These are phyloP conservation scores for Pyxicephalus adspersus DNA, from an alignment of 2,113 vertebrate genomes.

Conservation along the genomic window DNA sequence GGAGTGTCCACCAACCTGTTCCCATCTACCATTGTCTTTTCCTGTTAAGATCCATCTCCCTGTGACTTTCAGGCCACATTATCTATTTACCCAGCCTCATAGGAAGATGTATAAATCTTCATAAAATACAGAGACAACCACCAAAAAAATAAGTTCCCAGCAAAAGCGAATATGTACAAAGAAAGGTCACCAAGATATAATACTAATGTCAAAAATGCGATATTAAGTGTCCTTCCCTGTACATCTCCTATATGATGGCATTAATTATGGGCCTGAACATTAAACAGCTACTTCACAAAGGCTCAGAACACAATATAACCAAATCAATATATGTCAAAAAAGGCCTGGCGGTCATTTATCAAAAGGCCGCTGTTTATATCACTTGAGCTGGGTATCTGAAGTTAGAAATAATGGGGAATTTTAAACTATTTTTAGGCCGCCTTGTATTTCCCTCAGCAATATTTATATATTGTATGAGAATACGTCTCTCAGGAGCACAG, in stretches of 20 bases:
- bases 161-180: not conserved
- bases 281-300: slow-evolving; percentile 42
- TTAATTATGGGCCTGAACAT: slow-evolving; percentile 46
- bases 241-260: slow-evolving; percentile 18
- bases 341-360: slow-evolving; percentile 28
- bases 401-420: slow-evolving; percentile 38
- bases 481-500: too few relatives aligned
- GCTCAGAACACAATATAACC: slow-evolving; percentile 44
- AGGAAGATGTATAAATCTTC: too few relatives aligned
- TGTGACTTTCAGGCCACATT: too few relatives aligned
- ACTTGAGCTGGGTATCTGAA: not conserved
- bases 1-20: too few relatives aligned
- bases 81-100: too few relatives aligned
- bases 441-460: slow-evolving; percentile 1
- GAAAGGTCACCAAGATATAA: slow-evolving; percentile 23
- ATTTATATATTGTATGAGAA: too few relatives aligned
- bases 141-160: not conserved
- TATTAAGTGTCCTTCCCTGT: slow-evolving; percentile 16
- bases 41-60: too few relatives aligned
- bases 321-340: slow-evolving; percentile 49
- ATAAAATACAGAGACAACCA: not conserved
- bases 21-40: too few relatives aligned
- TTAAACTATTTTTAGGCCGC: slow-evolving; percentile 21
- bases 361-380: not conserved
- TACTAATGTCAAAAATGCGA: slow-evolving; percentile 3